phyloP scores from a whole-genome alignment of 2,113 vertebrate genomes.

The Enhydra lutris region DNA sequence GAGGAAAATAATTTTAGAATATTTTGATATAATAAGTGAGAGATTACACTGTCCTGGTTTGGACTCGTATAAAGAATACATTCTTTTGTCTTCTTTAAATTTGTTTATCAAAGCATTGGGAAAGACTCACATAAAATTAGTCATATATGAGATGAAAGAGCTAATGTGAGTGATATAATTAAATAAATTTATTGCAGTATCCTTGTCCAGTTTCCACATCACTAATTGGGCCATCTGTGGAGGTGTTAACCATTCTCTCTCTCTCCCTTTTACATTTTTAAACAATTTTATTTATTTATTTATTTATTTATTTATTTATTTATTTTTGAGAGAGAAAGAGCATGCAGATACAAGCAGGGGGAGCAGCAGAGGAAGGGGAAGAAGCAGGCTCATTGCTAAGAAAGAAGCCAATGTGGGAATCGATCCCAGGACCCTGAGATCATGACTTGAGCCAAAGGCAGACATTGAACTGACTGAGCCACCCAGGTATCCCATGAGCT shows the following conservation, averaged over 20 bases:
- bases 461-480: not conserved
- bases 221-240: no score
- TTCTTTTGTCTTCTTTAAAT: not conserved
- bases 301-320: no score
- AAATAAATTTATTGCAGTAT: not conserved
- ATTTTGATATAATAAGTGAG: not conserved
- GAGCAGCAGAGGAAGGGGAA: not conserved
- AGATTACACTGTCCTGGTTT: not conserved
- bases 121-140: not conserved
- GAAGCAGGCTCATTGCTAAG: not conserved
- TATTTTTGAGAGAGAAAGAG: not conserved
- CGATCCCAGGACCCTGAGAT: not conserved
- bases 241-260: not conserved
- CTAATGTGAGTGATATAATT: not conserved
- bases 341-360: not conserved
- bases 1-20: not conserved
- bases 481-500: not conserved
- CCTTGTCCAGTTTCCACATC: not conserved
- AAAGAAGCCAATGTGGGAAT: not conserved
- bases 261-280: not conserved
- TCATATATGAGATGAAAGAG: not conserved
- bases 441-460: not conserved
- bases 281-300: not conserved
- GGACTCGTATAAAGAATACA: not conserved
- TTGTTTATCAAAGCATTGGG: not conserved